A percentile compares a stretch with the other conserved stretches of the same genome.
phyloP scores from a whole-genome alignment of 2,113 vertebrate genomes.

The Amia ocellicauda region DNA sequence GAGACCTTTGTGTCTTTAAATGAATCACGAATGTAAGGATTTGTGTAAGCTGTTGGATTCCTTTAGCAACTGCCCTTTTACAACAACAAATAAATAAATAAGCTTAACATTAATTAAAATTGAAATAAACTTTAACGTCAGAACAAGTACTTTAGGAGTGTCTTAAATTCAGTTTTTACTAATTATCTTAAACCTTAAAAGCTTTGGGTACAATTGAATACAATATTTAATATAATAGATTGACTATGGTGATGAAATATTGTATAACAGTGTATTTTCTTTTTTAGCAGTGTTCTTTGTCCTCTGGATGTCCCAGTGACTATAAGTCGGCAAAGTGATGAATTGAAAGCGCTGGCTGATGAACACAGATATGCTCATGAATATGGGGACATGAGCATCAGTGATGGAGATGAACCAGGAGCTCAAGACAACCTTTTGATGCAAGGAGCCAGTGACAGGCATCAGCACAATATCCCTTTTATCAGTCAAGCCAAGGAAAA shows the following conservation, averaged over 20 bases:
- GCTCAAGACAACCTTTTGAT: slow-evolving; percentile 31
- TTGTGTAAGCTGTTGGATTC: too few relatives aligned
- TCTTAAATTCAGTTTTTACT: too few relatives aligned
- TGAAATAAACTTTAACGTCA: too few relatives aligned
- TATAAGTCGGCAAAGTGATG: slow-evolving; percentile 57
- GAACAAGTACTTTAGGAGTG: too few relatives aligned
- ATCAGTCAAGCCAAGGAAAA: slow-evolving; percentile 35
- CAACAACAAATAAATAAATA: not conserved
- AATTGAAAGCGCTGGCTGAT: slow-evolving; percentile 70
- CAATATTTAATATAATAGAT: too few relatives aligned
- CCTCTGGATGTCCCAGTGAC: slow-evolving; percentile 43
- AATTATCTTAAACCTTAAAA: too few relatives aligned
- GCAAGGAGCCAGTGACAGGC: slow-evolving; percentile 25
- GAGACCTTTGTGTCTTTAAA: too few relatives aligned
- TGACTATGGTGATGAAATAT: too few relatives aligned
- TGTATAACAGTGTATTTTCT: slow-evolving; percentile 25
- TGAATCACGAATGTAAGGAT: too few relatives aligned
- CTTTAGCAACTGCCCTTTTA: too few relatives aligned
- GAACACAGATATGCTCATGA: slow-evolving; percentile 78
- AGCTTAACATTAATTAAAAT: slow-evolving; percentile 15
- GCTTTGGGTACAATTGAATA: too few relatives aligned
- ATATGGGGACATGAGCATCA: slow-evolving; percentile 42
- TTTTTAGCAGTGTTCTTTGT: slow-evolving; percentile 50
- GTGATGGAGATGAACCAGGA: slow-evolving; percentile 44
- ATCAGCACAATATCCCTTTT: slow-evolving; percentile 38